Evolutionary conservation across 2,113 vertebrate genomes (phyloP).

Genomic region (Lynx canadensis): DNA sequence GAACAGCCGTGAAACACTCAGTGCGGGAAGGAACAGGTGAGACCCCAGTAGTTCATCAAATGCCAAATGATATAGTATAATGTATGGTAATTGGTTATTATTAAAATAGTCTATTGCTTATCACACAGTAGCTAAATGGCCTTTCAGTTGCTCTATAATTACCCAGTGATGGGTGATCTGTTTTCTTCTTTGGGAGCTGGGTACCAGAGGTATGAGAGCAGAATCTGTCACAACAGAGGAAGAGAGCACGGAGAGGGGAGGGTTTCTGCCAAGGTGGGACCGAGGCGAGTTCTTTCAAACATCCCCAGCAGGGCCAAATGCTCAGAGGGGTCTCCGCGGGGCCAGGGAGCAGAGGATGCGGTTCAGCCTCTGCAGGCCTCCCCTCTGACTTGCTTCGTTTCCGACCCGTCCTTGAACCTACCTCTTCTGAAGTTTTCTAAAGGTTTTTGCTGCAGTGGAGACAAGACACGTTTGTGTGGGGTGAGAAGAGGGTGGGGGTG

Average conservation of each 20-base stretch:
- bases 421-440: background rate
- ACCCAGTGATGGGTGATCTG: conserved; percentile 81
- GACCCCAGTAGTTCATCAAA: conserved; percentile 83
- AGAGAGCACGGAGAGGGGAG: conserved; percentile 21
- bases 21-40: conserved; percentile 82
- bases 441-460: background rate
- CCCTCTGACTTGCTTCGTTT: background rate
- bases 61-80: conserved; percentile 86
- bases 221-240: conserved; percentile 72
- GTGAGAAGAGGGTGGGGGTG: background rate
- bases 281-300: background rate
- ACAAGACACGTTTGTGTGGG: background rate
- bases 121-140: conserved; percentile 85
- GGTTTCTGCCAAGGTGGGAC: conserved; percentile 55
- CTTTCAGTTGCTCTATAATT: conserved; percentile 86
- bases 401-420: background rate
- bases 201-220: conserved; percentile 67
- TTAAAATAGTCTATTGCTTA: conserved; percentile 88
- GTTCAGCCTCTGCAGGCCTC: background rate
- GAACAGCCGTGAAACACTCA: conserved; percentile 76
- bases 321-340: background rate
- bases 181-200: conserved; percentile 81
- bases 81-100: conserved; percentile 87
- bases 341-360: background rate
- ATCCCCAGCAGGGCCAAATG: background rate